Evolutionary conservation across 1,140 invertebrate genomes (phyloP), one percentile per base, ranked within the genome.

Genomic region (Ditylenchus dipsaci): DNA sequence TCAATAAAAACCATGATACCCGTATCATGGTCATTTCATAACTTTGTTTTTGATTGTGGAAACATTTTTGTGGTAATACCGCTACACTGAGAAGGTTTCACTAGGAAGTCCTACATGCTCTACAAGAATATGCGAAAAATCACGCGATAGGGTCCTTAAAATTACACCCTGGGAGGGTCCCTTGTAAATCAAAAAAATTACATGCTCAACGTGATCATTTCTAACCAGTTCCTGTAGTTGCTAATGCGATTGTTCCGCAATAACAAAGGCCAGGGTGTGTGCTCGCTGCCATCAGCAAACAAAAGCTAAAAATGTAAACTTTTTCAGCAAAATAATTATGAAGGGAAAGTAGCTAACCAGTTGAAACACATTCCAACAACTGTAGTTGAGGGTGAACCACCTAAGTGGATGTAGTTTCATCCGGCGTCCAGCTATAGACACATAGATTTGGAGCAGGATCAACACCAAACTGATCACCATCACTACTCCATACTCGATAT

Each of bases 201-300:
- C 49, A 53, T 53, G 49, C n/a, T 53, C 49, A 53, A 26, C 15
- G 49, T 53, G n/a, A 53, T 53, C 49, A 53, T 53, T 53, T 53
- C 49, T 15, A 53, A 26, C 49, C 49, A 53, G 23, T 53, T 53
- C n/a, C 15, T 19, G 23, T 53, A 21, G 49, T 53, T 26, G 49
- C n/a, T 26, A 7, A 53, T 53, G 15, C 49, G n/a, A 26, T 19
- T 19, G 23, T 53, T 26, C 3, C n/a, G n/a, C n/a, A 53, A 26
- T 5, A 19, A 53, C 23, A 21, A 8, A 26, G 49, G 23, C 49
- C 49, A 53, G 1, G 49, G 49, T 3, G 49, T 53, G 49, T 53
- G 15, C 15, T 53, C 49, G 15, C 49, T 53, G 15, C 3, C 15
- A 53, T 53, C 49, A 3, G 49, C n/a, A 26, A 53, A 53, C 49